A percentile compares a stretch with the other conserved stretches of the same genome.
phyloP scores from a whole-genome alignment of 2,797 vertebrate species.

The Brachymystax lenok region DNA sequence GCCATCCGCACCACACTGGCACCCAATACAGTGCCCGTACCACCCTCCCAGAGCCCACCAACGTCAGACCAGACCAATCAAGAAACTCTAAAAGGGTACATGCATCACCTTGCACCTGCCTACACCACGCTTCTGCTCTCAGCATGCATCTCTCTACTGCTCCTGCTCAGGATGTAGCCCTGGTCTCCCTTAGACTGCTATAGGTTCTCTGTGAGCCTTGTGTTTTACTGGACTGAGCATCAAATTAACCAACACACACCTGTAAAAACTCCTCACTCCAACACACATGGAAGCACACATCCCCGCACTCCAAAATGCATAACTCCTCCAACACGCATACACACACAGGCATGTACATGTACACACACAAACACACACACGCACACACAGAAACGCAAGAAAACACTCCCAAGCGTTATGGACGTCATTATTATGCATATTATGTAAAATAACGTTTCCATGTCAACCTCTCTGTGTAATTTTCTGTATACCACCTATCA shows the following conservation, averaged over 20 bases:
- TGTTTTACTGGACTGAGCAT: background rate
- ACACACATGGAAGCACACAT: background rate
- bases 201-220: background rate
- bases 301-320: background rate
- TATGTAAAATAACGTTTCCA: background rate
- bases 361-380: background rate
- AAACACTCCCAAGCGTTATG: background rate
- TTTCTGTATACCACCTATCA: background rate
- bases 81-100: constrained; percentile 81
- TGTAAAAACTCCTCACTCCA: too few species aligned
- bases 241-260: background rate
- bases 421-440: background rate
- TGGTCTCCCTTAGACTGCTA: constrained; percentile 9
- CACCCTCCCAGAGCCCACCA: constrained; percentile 52
- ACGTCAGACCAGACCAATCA: constrained; percentile 83
- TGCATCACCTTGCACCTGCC: constrained; percentile 47
- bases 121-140: constrained; percentile 63
- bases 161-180: constrained; percentile 56
- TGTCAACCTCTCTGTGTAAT: background rate
- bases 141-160: constrained; percentile 56
- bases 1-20: constrained; percentile 70
- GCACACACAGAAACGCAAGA: too few species aligned
- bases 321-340: background rate
- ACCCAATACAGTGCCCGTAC: constrained; percentile 63
- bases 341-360: background rate